phyloP scores from a whole-genome alignment of 35 echinoderm and acorn worm genomes.

The Amphiura filiformis region DNA sequence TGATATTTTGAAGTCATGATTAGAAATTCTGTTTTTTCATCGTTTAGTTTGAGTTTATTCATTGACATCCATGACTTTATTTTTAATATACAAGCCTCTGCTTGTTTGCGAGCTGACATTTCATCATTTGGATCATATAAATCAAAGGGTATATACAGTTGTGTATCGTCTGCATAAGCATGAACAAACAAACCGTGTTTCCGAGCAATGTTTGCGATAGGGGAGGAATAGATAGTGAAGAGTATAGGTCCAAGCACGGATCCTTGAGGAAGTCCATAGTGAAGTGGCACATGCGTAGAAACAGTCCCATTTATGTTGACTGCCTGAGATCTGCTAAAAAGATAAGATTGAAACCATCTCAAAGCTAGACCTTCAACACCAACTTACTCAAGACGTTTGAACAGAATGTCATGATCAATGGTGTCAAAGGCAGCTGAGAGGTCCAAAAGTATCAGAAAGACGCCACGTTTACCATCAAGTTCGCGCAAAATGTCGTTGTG shows the following conservation, averaged over 20 bases:
- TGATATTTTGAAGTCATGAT: slow-evolving; percentile 37
- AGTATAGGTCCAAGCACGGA: slow-evolving; percentile 68
- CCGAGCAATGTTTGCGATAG: slow-evolving; percentile 40
- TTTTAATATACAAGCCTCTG: slow-evolving; percentile 16
- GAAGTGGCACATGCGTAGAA: not conserved
- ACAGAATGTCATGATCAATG: slow-evolving; percentile 13
- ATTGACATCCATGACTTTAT: slow-evolving; percentile 47
- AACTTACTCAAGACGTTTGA: not conserved
- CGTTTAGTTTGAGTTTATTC: slow-evolving; percentile 52
- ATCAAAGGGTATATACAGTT: slow-evolving; percentile 58
- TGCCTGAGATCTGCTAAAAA: not conserved
- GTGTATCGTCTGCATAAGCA: slow-evolving; percentile 59
- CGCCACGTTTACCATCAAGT: slow-evolving; percentile 42
- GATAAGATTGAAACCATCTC: slow-evolving; percentile 25
- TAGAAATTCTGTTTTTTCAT: slow-evolving; percentile 55
- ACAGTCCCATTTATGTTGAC: not conserved
- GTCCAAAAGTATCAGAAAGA: not conserved
- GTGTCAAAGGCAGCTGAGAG: slow-evolving; percentile 44
- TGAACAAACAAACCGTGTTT: slow-evolving; percentile 45
- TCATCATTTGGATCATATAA: slow-evolving; percentile 18
- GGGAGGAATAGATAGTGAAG: slow-evolving; percentile 47
- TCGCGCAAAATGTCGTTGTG: slow-evolving; percentile 41
- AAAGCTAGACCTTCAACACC: not conserved
- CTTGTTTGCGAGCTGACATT: not conserved
- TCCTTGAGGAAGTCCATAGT: slow-evolving; percentile 55